Evolutionary conservation across 2,113 vertebrate genomes (phyloP).

Genomic region (Centrocercus urophasianus): DNA sequence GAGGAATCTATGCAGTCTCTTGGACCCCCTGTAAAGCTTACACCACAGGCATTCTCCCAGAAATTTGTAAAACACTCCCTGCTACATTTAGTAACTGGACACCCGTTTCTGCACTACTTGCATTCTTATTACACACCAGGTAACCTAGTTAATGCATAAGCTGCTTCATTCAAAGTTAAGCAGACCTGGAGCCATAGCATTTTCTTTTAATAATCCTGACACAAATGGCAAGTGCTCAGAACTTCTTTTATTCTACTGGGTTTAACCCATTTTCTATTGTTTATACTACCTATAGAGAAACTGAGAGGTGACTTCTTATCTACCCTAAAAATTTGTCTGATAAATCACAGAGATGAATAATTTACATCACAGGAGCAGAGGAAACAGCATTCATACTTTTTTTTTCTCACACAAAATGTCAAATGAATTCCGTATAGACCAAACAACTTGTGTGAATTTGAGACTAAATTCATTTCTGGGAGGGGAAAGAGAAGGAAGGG

Average conservation of each 20-base stretch:
- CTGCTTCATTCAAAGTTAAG: slow-evolving; percentile 20
- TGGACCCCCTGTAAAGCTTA: not conserved
- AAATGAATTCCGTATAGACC: slow-evolving; percentile 75
- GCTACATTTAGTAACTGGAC: not conserved
- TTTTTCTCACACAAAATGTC: slow-evolving; percentile 76
- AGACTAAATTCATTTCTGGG: slow-evolving; percentile 50
- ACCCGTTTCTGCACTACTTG: not conserved
- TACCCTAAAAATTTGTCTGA: slow-evolving; percentile 74
- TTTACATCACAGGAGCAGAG: slow-evolving; percentile 68
- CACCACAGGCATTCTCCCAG: not conserved
- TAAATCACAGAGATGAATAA: slow-evolving; percentile 80
- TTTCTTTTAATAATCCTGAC: slow-evolving; percentile 29
- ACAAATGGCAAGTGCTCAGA: not conserved
- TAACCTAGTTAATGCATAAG: not conserved
- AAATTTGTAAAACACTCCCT: not conserved
- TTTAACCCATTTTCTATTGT: slow-evolving; percentile 65
- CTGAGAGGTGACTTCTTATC: slow-evolving; percentile 75
- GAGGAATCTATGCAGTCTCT: not conserved
- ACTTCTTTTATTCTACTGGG: slow-evolving; percentile 5
- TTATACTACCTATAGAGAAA: slow-evolving; percentile 52
- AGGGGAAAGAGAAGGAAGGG: slow-evolving; percentile 20
- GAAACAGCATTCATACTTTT: slow-evolving; percentile 75
- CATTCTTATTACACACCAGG: not conserved
- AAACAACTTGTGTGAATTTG: slow-evolving; percentile 52
- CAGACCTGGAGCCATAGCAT: not conserved